Base-by-base conservation (phyloP, 37 sponge, comb jelly and placozoan species). In the Halichondria panicea region DNA sequence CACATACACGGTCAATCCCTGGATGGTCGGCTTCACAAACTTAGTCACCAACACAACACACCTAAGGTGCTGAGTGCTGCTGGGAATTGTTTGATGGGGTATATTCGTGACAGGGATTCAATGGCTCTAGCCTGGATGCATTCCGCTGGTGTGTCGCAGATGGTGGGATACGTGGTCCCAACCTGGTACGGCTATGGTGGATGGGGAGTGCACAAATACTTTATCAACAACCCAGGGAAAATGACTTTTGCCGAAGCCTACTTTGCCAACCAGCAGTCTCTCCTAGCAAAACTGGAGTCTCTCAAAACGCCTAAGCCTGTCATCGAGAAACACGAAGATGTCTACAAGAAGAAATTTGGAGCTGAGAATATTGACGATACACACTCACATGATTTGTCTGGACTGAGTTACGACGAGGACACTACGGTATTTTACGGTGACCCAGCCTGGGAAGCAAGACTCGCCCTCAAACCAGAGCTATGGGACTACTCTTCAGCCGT, bases 111-210 rank as follows among this genome's bases (percentile, higher is more conserved):
- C 19, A 39, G 43, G 30, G n/a, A 72, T 68, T 74, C 80, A 35
- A 89, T 89, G 89, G 89, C 89, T 42, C 46, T 89, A 58, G 78
- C 68, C n/a, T 89, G 83, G 84, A 82, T 83, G 89, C 89, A 89
- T 65, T 77, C 83, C n/a, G 89, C 75, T 3, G 56, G 70, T 48
- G 89, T 89, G 53, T 70, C 83, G 7, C 89, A 89, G 59, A 82
- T 89, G 89, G 77, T 71, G 38, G 89, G 89, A 43, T 89, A 89
- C 41, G 50, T 83, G 13, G 80, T 64, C 0, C 35, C 66, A 27
- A 89, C 89, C 0, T 82, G 84, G 89, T 89, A 72, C 67, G 89
- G 89, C 12, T 89, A 83, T 67, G 84, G 74, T 15, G 89, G 89
- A 4, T 89, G 89, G 89, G 89, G 89, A 8, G 84, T 89, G 21